phyloP scores from a whole-genome alignment of 2,888 invertebrate genomes.

The Monopis laevigella region DNA sequence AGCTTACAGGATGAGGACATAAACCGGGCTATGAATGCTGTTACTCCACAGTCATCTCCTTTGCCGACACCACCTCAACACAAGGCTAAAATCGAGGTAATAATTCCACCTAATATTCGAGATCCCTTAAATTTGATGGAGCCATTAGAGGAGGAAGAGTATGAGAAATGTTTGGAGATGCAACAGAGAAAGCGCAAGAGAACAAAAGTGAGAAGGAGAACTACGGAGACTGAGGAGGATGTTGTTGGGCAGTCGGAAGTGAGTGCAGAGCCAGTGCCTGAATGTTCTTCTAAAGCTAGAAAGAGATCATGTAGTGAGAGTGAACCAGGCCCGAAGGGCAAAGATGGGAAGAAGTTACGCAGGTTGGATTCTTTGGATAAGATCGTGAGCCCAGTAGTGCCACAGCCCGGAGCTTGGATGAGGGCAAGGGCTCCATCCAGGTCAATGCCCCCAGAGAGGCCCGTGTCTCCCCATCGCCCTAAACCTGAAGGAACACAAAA shows the following conservation, averaged over 20 bases:
- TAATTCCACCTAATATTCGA: constrained; percentile 91
- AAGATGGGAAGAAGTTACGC: constrained; percentile 66
- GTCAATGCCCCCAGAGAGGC: constrained; percentile 47
- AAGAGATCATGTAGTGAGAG: constrained; percentile 67
- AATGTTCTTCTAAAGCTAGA: constrained; percentile 28
- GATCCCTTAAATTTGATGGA: constrained; percentile 91
- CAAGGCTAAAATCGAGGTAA: constrained; percentile 85
- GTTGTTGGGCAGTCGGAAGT: constrained; percentile 35
- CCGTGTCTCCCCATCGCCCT: constrained; percentile 52
- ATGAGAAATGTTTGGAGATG: constrained; percentile 78
- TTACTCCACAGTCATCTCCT: constrained; percentile 93
- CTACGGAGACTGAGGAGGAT: constrained; percentile 46
- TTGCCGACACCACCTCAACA: constrained; percentile 83
- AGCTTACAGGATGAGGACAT: constrained; percentile 86
- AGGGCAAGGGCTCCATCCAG: constrained; percentile 51
- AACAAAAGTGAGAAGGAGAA: constrained; percentile 65
- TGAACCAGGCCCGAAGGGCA: constrained; percentile 63
- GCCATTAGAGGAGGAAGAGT: constrained; percentile 82
- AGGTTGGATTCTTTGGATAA: constrained; percentile 83
- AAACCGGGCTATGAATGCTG: constrained; percentile 84
- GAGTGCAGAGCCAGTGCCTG: constrained; percentile 36
- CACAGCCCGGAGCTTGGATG: constrained; percentile 89
- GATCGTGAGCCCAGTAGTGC: constrained; percentile 91
- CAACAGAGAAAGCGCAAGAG: constrained; percentile 74
- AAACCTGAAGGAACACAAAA: constrained; percentile 45